phyloP scores from a whole-genome alignment of 2,888 invertebrate species.

The Isotomurus palustris region DNA sequence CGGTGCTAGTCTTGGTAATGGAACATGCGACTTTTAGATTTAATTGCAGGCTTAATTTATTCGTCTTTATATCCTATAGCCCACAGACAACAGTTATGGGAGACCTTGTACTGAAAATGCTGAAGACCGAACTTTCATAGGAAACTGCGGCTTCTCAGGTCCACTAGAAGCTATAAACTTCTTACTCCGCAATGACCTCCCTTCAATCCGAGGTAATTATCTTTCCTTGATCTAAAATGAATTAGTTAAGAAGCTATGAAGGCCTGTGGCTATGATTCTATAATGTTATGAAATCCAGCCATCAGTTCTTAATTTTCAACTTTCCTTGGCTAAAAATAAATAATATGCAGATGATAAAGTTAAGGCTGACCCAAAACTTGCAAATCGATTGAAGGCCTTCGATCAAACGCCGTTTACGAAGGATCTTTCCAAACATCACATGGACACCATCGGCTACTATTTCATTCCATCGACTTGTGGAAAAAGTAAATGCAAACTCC shows the following conservation, averaged over 20 bases:
- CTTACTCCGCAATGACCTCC: too few relatives aligned
- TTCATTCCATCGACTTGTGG: slow-evolving; percentile 29
- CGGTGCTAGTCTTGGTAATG: slow-evolving; percentile 26
- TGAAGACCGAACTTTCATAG: slow-evolving; percentile 21
- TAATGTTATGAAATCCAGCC: too few relatives aligned
- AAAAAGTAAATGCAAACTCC: slow-evolving; percentile 20
- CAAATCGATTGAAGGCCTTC: slow-evolving; percentile 17
- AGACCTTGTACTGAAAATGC: slow-evolving; percentile 26
- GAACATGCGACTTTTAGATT: not conserved
- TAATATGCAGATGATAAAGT: too few relatives aligned
- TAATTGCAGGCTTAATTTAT: not conserved
- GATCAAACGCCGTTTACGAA: slow-evolving; percentile 32
- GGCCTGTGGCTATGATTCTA: too few relatives aligned
- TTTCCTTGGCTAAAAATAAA: too few relatives aligned
- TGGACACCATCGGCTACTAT: slow-evolving; percentile 29
- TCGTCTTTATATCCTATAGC: slow-evolving; percentile 12
- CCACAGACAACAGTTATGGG: slow-evolving; percentile 29
- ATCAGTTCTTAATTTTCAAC: too few relatives aligned
- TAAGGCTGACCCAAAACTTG: not conserved
- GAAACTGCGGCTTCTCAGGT: slow-evolving; percentile 43
- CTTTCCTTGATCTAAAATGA: too few relatives aligned
- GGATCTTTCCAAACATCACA: slow-evolving; percentile 6
- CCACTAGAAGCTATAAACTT: slow-evolving; percentile 40
- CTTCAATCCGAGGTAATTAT: too few relatives aligned
- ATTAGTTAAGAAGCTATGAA: too few relatives aligned